Conservation (phyloP, 2,113 vertebrate species). For the Ranitomeya variabilis region DNA sequence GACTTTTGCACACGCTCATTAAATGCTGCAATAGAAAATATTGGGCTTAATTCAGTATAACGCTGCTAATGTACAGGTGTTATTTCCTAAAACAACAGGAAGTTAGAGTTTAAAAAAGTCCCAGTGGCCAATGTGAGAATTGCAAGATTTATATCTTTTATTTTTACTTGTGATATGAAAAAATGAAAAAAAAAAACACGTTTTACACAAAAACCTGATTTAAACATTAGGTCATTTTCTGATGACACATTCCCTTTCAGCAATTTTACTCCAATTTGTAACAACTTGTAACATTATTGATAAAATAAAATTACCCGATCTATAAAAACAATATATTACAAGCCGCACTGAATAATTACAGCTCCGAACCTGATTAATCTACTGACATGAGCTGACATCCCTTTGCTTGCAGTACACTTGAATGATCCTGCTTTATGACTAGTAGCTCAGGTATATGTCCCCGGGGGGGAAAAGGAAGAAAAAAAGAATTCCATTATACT, state of each 20-base stretch:
- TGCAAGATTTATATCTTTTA: no score
- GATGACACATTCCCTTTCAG: background rate
- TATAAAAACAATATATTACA: slow-evolving; percentile 33
- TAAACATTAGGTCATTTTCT: no score
- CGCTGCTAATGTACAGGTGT: no score
- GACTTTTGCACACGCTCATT: no score
- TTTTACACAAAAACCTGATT: no score
- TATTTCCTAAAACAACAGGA: no score
- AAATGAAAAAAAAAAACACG: no score
- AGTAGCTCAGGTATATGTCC: slow-evolving; percentile 47
- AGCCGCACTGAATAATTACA: slow-evolving; percentile 41
- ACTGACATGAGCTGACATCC: slow-evolving; percentile 41
- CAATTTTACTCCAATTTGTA: background rate
- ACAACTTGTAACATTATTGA: background rate
- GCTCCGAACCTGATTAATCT: slow-evolving; percentile 2
- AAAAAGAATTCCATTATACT: slow-evolving; percentile 42
- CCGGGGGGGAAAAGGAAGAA: background rate
- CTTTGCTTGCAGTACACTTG: slow-evolving; percentile 36
- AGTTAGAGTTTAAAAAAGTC: no score
- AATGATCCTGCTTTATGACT: slow-evolving; percentile 48
- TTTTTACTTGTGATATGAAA: no score
- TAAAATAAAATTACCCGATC: background rate
- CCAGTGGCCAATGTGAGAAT: no score
- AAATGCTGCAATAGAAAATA: no score
- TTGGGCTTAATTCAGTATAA: no score